A percentile compares a stretch with the other conserved stretches of the same genome.
These are phyloP conservation scores for Latrodectus elegans DNA, from an alignment of 2,888 invertebrate genomes.

Conservation along the genomic window DNA sequence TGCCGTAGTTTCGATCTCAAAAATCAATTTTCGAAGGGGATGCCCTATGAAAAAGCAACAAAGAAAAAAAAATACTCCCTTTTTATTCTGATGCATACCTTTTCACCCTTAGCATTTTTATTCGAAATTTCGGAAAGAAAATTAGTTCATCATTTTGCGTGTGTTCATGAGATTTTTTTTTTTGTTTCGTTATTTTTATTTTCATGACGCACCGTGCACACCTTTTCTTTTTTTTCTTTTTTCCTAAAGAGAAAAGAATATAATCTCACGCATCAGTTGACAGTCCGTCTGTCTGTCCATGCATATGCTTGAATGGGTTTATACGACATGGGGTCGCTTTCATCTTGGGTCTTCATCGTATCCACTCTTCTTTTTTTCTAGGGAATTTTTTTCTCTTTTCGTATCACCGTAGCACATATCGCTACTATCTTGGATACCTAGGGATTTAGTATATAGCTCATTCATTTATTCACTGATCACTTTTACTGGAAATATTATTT, in stretches of 20 bases:
- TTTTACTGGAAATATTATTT: background rate
- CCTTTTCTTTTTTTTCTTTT: background rate
- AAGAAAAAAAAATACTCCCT: slow-evolving; percentile 16
- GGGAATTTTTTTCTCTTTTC: no score
- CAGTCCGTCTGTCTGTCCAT: slow-evolving; percentile 27
- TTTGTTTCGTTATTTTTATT: background rate
- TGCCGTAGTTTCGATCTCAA: slow-evolving; percentile 5
- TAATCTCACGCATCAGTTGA: slow-evolving; percentile 29
- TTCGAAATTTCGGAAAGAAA: slow-evolving; percentile 20
- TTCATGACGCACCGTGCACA: background rate
- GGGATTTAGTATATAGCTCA: no score
- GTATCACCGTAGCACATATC: no score
- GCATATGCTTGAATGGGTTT: slow-evolving; percentile 24
- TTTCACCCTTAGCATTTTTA: slow-evolving; percentile 2
- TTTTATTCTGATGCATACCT: slow-evolving; percentile 9
- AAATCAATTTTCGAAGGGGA: slow-evolving; percentile 25
- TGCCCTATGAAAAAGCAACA: background rate
- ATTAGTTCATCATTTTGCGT: slow-evolving; percentile 37
- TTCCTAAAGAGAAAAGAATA: slow-evolving; percentile 11
- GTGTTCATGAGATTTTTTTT: background rate
- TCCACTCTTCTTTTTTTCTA: background rate
- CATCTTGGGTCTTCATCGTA: slow-evolving; percentile 29
- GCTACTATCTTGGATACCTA: no score
- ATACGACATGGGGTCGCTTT: slow-evolving; percentile 17
- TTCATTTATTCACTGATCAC: no score